These are phyloP conservation scores for Drosophila suboccidentalis DNA, from an alignment of 2,888 invertebrate genomes.

Conservation along the genomic window DNA sequence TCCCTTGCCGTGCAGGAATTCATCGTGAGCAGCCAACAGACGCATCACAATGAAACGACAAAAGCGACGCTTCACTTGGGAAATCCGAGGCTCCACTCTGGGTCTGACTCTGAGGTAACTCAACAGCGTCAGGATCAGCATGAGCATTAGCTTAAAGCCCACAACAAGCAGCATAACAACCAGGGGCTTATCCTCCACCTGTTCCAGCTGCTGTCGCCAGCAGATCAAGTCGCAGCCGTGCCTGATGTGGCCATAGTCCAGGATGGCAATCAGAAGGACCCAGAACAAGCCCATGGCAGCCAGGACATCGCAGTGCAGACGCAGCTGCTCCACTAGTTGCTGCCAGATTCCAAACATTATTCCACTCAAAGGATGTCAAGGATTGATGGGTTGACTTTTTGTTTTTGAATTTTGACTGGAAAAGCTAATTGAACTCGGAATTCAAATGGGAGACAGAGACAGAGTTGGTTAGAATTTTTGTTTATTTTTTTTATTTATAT, in stretches of 20 bases:
- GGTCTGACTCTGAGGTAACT: conserved; percentile 18
- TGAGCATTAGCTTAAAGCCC: conserved; percentile 39
- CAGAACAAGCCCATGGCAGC: conserved; percentile 8
- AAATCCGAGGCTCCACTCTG: conserved; percentile 21
- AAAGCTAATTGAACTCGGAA: background rate
- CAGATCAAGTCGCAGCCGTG: conserved; percentile 53
- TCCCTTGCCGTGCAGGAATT: conserved; percentile 20
- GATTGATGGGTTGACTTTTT: background rate
- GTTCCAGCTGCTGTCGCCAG: conserved; percentile 40
- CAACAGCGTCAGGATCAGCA: conserved; percentile 39
- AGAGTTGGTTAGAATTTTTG: background rate
- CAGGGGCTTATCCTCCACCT: conserved; percentile 42
- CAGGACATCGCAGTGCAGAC: conserved; percentile 16
- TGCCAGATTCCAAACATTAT: conserved; percentile 34
- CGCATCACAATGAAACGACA: conserved; percentile 82
- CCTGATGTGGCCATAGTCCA: conserved; percentile 42
- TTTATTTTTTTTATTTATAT: no score
- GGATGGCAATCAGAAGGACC: conserved; percentile 22
- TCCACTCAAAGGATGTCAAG: background rate
- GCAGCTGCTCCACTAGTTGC: conserved; percentile 12
- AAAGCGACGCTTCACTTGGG: conserved; percentile 78
- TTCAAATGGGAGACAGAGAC: background rate
- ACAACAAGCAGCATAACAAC: conserved; percentile 37
- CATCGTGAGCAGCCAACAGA: conserved; percentile 76
- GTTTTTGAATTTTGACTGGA: conserved; percentile 40